Base-by-base conservation (phyloP, 2,888 invertebrate genomes). In the Drosophila borealis region DNA sequence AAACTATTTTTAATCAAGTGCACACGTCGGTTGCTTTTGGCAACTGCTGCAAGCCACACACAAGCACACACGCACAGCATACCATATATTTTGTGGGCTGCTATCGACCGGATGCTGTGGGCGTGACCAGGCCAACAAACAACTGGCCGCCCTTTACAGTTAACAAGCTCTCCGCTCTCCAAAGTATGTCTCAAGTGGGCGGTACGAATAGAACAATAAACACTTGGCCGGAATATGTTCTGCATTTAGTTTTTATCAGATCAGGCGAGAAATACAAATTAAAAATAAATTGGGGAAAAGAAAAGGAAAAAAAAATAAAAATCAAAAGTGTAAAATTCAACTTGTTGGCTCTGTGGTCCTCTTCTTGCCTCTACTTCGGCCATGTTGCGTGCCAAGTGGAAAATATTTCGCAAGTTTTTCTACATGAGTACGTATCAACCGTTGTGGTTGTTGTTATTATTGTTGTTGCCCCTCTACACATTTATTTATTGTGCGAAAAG, bases 321-420 rank as follows among this genome's bases (percentile, higher is more conserved):
- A 80, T 78, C 75, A 82, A 84, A 87, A 87, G 81, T 87, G 79
- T 87, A 79, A 74, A 70, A 74, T 76, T 74, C 69, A 81, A 74
- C 77, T 75, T 76, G 75, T 75, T 76, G 75, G 72, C 68, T 61
- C 19, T 53, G 57, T 13, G 46, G 57, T 49, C 36, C 63, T 49
- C 63, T 50, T 50, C 50, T 17, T 11, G 53, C 53, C 41, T 14
- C 41, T 57, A 49, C 48, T 64, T 65, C 44, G 85, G 73, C 74
- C 88, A 80, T 80, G 78, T 78, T 86, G 85, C 83, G 85, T 86
- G 85, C 85, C 85, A 86, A 86, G 88, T 86, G 85, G 88, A 86
- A 85, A 88, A 88, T 86, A 86, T 86, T 86, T 86, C 86, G 88
- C 86, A 85, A 85, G 88, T 88, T 85, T 87, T 74, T 77, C 74